Evolutionary conservation across 2,113 vertebrate genomes (phyloP), one percentile per base, ranked within the genome.

Genomic region (Hucho hucho): DNA sequence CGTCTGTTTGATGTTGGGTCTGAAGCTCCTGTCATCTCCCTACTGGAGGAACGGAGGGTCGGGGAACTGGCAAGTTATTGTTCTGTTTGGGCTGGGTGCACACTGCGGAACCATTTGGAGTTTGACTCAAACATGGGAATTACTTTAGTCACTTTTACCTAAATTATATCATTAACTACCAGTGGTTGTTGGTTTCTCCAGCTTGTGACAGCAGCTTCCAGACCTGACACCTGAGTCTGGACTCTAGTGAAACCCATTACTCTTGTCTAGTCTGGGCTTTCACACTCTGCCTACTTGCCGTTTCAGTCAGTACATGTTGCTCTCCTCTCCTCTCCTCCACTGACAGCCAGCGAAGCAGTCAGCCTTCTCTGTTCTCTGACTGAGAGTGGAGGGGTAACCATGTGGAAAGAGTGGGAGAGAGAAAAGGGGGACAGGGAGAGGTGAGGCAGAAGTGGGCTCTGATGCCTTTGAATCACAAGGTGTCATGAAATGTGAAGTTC

Each of bases 1-100:
- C 80, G 53, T 25, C 75, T 75, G 82, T 90, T 92, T 92, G 90
- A 91, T 89, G 90, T 90, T 85, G 90, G 88, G 89, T 92, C 90
- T 91, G 81, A 91, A 91, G 87, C 87, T 67, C 86, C 89, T 91
- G 90, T 92, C 89, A 88, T 87, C 86, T 18, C 28, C 53, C 28
- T 26, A 12, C 6, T 71, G 20, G 53, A 29, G 46, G n/a, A 25
- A 61, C 58, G 3, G 71, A 87, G 88, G 88, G 83, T 73, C 75
- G 76, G 72, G 83, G 85, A 61, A 32, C 9, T 90, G 90, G 87
- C 88, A 89, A 84, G 87, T 91, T 26, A 32, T 66, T 66, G 13
- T 37, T 29, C 5, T 29, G 28, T 6, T 37, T 37, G 65, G 89
- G 88, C 89, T 90, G 87, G 90, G 24, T 64, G 4, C 26, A 12